Conservation (phyloP, 1,140 invertebrate species). For the Drosophila funebris region DNA sequence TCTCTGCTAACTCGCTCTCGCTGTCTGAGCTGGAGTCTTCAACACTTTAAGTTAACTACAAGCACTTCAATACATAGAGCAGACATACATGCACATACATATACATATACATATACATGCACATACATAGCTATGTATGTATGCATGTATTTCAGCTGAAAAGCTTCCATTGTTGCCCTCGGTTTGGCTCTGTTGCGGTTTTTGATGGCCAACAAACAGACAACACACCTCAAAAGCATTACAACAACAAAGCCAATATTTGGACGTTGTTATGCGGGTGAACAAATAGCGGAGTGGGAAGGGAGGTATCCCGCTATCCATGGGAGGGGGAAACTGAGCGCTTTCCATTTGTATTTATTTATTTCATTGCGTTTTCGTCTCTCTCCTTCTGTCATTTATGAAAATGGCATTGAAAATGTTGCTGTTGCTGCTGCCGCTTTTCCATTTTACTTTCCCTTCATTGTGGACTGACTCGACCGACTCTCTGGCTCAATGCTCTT, state of each 20-base stretch:
- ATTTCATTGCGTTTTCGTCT: constrained; percentile 73
- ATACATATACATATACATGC: background rate
- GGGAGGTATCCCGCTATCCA: too few relatives aligned
- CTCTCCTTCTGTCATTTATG: constrained; percentile 56
- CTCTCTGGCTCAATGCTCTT: constrained; percentile 47
- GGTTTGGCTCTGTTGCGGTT: constrained; percentile 35
- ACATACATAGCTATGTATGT: too few relatives aligned
- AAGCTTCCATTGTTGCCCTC: constrained; percentile 21
- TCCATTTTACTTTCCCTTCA: constrained; percentile 40
- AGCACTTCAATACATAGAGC: background rate
- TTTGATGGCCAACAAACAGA: constrained; percentile 56
- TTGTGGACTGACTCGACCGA: constrained; percentile 36
- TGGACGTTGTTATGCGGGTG: constrained; percentile 54
- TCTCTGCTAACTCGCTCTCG: background rate
- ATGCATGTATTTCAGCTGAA: background rate
- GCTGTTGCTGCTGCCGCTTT: constrained; percentile 42
- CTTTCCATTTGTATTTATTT: constrained; percentile 77
- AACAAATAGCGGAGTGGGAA: background rate
- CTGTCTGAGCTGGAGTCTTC: background rate
- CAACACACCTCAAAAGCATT: constrained; percentile 75
- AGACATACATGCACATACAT: background rate
- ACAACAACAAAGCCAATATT: constrained; percentile 73
- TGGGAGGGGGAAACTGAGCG: constrained; percentile 35
- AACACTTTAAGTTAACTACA: constrained; percentile 60
- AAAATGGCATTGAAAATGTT: constrained; percentile 77